Evolutionary conservation across 2,113 vertebrate genomes (phyloP).

Genomic region (Sphaerodactylus townsendi): DNA sequence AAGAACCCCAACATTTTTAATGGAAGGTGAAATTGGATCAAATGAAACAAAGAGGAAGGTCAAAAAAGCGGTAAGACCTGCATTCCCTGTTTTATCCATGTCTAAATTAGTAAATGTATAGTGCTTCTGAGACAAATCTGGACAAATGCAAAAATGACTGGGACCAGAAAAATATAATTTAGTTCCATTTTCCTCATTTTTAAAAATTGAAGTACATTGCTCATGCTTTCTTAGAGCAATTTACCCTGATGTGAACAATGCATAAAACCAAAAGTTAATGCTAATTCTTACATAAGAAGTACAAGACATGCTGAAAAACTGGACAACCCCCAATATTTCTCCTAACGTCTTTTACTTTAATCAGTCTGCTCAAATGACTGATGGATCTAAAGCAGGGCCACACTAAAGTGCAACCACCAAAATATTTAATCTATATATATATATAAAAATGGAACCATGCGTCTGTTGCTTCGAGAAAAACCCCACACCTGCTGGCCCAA

Average conservation of each 20-base stretch:
- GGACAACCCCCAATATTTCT: neutral
- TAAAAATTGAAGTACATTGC: neutral
- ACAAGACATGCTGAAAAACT: neutral
- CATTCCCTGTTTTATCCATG: neutral
- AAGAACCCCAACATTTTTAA: constrained; percentile 8
- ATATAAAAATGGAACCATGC: too few species aligned
- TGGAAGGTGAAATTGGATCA: neutral
- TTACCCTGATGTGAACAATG: neutral
- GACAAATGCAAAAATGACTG: neutral
- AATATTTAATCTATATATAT: too few species aligned
- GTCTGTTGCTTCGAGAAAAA: too few species aligned
- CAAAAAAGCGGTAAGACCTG: neutral
- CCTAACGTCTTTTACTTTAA: neutral
- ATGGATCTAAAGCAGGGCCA: too few species aligned
- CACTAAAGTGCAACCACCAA: too few species aligned
- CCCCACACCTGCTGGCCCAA: too few species aligned
- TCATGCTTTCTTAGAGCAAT: neutral
- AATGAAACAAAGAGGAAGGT: neutral
- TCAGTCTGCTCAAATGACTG: too few species aligned
- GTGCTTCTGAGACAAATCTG: neutral
- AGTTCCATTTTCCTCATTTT: neutral
- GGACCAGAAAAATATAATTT: neutral
- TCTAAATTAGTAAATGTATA: neutral
- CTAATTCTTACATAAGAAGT: neutral
- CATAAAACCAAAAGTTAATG: neutral